Evolutionary conservation across 2,888 invertebrate species (phyloP), one percentile per base, ranked within the genome.

Genomic region (Mayetiola destructor): DNA sequence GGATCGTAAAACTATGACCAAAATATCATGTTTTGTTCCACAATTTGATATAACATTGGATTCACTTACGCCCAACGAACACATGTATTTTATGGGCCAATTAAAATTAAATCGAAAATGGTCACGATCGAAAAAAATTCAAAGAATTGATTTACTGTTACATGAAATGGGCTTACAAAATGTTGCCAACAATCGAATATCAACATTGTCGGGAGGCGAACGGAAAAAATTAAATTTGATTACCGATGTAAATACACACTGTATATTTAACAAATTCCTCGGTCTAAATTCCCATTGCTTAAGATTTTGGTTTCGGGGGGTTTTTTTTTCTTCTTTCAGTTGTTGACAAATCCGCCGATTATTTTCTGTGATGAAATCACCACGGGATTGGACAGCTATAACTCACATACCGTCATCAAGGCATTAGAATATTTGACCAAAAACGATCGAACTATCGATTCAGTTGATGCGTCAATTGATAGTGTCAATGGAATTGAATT

Each of bases 311-410:
- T 39, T 18, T 18, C 6, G 20, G 18, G 16, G 4, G 16, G 3
- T 18, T 6, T 40, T 40, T 57, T 56, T 57, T 57, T 56, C 23
- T 59, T 35, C 58, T 59, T 61, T 20, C 68, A 88, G 88, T 76
- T 92, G 10, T 75, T 94, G 57, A 90, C 86, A 56, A 88, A 94
- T 67, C 94, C 94, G 1, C 82, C 84, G 3, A 79, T 95, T 58
- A 72, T 95, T 56, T 93, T 94, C 73, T 92, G 92, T 68, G 94
- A 95, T 66, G 95, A 95, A 68, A 92, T 92, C 0, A 94, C 93
- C 0, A 90, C 91, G 0, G 92, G 94, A 0, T 71, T 95, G 56
- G 95, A 95, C 71, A 90, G 91, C 63, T 93, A 81, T 70, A 89
- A 84, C 67, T 92, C 95, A 0, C 81, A 82, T 61, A 80, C 82